Conservation (phyloP, 2,888 invertebrate genomes). For the Mycalesis mineus region DNA sequence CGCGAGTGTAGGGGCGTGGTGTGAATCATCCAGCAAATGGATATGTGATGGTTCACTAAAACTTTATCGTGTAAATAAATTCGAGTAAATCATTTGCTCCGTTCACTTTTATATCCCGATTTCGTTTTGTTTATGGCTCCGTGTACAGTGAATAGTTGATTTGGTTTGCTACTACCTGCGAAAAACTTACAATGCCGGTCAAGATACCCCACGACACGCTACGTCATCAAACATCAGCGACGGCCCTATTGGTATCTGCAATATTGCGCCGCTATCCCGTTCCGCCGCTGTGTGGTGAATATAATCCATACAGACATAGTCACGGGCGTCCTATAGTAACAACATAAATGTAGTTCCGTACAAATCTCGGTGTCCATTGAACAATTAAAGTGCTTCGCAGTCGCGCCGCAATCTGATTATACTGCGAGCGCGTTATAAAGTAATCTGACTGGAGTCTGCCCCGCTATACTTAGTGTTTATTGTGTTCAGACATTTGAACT, state of each 20-base stretch:
- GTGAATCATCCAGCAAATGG: slow-evolving; percentile 29
- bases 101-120: background rate
- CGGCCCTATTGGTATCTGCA: no score
- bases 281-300: no score
- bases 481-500: background rate
- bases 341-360: slow-evolving; percentile 9
- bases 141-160: background rate
- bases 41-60: slow-evolving; percentile 13
- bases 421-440: slow-evolving; percentile 44
- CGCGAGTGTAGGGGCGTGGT: slow-evolving; percentile 23
- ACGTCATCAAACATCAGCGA: no score
- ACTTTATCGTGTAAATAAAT: slow-evolving; percentile 17
- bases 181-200: no score
- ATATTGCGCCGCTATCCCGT: no score
- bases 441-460: slow-evolving; percentile 50
- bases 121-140: background rate
- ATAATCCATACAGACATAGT: no score
- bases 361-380: slow-evolving; percentile 27
- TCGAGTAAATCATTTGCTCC: background rate
- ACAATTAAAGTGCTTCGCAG: slow-evolving; percentile 45
- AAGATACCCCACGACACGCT: no score
- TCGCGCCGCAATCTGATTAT: slow-evolving; percentile 48
- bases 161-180: no score
- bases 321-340: background rate
- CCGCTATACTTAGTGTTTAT: slow-evolving; percentile 21